Base-by-base conservation (phyloP, 2,888 invertebrate genomes). In the Dyspetes luteomarginatus region DNA sequence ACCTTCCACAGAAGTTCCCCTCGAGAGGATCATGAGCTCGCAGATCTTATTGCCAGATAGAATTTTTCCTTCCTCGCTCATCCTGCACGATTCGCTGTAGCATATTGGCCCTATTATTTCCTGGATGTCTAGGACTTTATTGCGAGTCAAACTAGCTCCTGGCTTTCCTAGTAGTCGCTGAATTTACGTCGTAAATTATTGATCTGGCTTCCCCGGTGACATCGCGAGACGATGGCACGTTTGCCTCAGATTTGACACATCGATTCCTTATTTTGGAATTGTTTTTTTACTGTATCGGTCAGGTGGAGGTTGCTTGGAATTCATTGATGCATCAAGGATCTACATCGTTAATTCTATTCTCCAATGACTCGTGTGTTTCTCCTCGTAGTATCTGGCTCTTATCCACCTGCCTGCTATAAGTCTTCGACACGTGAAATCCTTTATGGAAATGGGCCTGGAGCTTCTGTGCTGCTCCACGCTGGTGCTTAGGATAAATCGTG, bases 11-110 rank as follows among this genome's bases (percentile, higher is more conserved):
- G 65, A 79, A 17, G 5, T 17, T 67, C 55, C 79, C 69, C 43
- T 50, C 62, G 41, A 2, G 12, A 68, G 58, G 52, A 72, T 72
- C 71, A 78, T 58, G 71, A 73, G 60, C 64, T 72, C 43, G 19
- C 36, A 60, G 82, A 85, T 84, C 77, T 75, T 81, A 82, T 78
- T 83, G 77, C 71, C 41, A 82, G 84, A 84, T 86, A 83, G 65
- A 67, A 74, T 60, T 72, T 74, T 36, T 45, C 36, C 43, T 26
- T 45, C 64, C 26, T 17, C 26, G 24, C 45, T 65, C 43, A 36
- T 64, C 19, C 26, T 28, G 43, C 69, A 45, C 17, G 41, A 74
- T 65, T 71, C 65, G 56, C 45, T 19, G 22, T 15, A 15, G 19
- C 41, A 43, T 68, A 36, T 62, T 36, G 19, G 9, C n/a, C 48